Evolutionary conservation across 2,797 vertebrate species (phyloP), one percentile per base, ranked within the genome.

Genomic region (Anguilla marmorata): DNA sequence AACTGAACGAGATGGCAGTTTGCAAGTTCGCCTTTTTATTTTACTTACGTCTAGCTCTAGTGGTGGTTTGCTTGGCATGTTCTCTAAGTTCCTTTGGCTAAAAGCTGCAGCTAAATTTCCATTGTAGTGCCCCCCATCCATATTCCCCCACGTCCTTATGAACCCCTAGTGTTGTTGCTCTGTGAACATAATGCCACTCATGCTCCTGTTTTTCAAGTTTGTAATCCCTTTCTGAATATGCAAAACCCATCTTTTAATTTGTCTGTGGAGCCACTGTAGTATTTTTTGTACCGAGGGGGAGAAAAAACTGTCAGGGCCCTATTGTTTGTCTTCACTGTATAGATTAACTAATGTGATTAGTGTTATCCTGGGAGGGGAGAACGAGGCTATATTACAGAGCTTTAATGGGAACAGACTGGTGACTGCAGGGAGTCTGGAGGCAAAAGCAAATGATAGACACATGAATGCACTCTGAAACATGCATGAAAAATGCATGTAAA

Each of bases 401-500:
- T 80, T 48, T 80, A 50, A 48, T 48, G 19, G 37, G 76, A 80
- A 80, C 16, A 50, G 41, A 80, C 76, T 80, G 76, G 76, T 7
- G 45, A 8, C 76, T 41, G 27, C 41, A 11, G 76, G 76, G 76
- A 37, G 74, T 76, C 74, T 14, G 41, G 74, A 33, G 74, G 74
- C 14, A 4, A 76, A 41, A 76, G 72, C 72, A 16, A 41, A 76
- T 76, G 72, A 76, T 7, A 41, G 30, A 76, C 60, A 84, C 58
- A 60, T 84, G 87, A 60, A 84, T 54, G 60, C 30, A 1, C 66
- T 84, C 8, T 54, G 63, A 84, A 69, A 48, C 86, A 63, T 27
- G 86, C 74, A 82, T 52, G 19, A 58, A 79, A 87, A 80, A 60
- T 87, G 80, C 76, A 82, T 87, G 79, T 87, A 82, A 87, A 82